Percentiles rank a stretch among this genome's conserved stretches.
phyloP scores from a whole-genome alignment of 2,888 invertebrate species.

The Platynereis dumerilii region DNA sequence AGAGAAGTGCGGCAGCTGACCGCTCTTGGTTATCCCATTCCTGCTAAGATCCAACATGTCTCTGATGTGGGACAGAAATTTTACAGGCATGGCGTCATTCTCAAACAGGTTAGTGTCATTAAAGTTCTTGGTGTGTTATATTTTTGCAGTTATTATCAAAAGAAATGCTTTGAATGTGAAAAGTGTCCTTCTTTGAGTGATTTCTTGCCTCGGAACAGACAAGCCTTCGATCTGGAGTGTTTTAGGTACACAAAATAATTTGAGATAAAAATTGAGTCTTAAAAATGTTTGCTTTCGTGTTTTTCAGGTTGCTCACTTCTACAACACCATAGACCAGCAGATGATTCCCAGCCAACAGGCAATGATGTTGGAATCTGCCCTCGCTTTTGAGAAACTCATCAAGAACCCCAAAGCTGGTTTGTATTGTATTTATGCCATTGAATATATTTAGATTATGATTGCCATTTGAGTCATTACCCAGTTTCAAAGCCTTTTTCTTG shows the following conservation, averaged over 20 bases:
- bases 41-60: conserved; percentile 76
- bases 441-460: neutral
- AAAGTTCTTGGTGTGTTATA: no score
- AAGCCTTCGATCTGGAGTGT: no score
- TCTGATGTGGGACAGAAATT: conserved; percentile 79
- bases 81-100: conserved; percentile 81
- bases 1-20: conserved; percentile 87
- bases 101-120: conserved; percentile 84
- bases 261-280: no score
- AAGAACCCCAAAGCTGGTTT: conserved; percentile 64
- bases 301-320: conserved; percentile 71
- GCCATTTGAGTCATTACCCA: no score
- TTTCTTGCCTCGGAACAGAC: no score
- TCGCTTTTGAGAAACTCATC: conserved; percentile 87
- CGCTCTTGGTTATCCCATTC: conserved; percentile 79
- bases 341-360: conserved; percentile 96
- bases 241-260: no score
- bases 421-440: no score
- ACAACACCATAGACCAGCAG: conserved; percentile 96
- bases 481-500: no score
- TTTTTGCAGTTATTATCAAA: no score
- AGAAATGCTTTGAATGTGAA: no score
- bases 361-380: conserved; percentile 92
- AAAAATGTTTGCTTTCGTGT: no score
- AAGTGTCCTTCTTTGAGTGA: no score